Evolutionary conservation across 1,140 invertebrate genomes (phyloP).

Genomic region (Drosophila pachea): DNA sequence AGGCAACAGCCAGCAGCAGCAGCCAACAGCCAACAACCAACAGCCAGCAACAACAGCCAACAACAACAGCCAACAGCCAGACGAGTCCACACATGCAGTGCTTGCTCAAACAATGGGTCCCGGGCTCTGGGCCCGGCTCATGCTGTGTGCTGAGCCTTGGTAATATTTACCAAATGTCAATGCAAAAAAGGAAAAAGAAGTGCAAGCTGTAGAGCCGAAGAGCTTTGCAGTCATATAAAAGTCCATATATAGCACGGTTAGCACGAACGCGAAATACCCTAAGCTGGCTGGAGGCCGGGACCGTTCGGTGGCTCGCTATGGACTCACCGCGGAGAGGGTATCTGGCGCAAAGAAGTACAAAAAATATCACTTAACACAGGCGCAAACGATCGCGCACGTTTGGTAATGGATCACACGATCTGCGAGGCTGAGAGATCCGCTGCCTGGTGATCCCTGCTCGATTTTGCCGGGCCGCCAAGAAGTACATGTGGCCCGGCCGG

Average conservation of each 20-base stretch:
- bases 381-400: conserved; percentile 76
- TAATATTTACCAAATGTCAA: conserved; percentile 77
- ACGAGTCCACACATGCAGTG: conserved; percentile 12
- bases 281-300: too few species aligned
- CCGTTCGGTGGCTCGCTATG: too few species aligned
- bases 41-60: conserved; percentile 29
- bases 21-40: conserved; percentile 32
- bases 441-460: neutral
- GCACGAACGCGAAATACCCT: conserved; percentile 15
- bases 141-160: conserved; percentile 47
- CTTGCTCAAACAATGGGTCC: conserved; percentile 42
- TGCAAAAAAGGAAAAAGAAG: conserved; percentile 53
- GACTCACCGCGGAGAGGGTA: conserved; percentile 32
- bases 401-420: conserved; percentile 77
- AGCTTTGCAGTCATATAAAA: conserved; percentile 51
- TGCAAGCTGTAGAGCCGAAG: conserved; percentile 55
- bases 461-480: conserved; percentile 55
- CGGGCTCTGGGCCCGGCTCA: conserved; percentile 10
- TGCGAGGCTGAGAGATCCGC: conserved; percentile 46
- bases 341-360: conserved; percentile 26
- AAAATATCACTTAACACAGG: conserved; percentile 74
- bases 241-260: neutral
- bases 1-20: conserved; percentile 35
- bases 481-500: conserved; percentile 52
- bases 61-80: conserved; percentile 46